Evolutionary conservation across 2,888 invertebrate species (phyloP).

Genomic region (Seira ritae): DNA sequence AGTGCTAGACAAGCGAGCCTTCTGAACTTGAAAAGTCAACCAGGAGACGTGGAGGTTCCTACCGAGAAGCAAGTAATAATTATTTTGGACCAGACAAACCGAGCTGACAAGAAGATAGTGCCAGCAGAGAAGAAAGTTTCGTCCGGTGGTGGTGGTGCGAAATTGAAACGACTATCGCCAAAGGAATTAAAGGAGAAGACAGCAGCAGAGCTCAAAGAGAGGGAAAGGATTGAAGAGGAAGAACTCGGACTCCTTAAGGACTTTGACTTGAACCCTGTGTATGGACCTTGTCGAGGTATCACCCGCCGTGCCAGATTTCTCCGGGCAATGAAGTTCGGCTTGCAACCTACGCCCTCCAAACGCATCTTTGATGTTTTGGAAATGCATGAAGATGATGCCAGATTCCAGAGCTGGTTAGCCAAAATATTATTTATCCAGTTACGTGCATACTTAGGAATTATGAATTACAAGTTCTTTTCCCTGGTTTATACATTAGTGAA

Average conservation of each 20-base stretch:
- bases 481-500: too few relatives aligned
- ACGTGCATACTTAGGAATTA: not conserved
- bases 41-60: not conserved
- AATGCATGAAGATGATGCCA: constrained; percentile 35
- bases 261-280: constrained; percentile 56
- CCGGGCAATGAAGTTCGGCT: constrained; percentile 41
- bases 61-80: not conserved
- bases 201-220: not conserved
- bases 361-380: constrained; percentile 42
- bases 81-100: too few relatives aligned
- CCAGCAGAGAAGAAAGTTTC: not conserved
- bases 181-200: not conserved
- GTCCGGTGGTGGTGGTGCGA: not conserved
- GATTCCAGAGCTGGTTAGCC: constrained; percentile 52
- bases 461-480: not conserved
- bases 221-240: not conserved
- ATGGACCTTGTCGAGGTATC: constrained; percentile 64
- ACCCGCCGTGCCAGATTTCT: constrained; percentile 40
- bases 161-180: not conserved
- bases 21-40: not conserved
- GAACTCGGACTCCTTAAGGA: constrained; percentile 32
- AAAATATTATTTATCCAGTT: not conserved
- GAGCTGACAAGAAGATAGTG: not conserved
- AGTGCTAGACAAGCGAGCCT: not conserved
- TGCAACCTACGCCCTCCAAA: constrained; percentile 42